Evolutionary conservation across 2,888 invertebrate species (phyloP).

Genomic region (Drosophila quasianomalipes): DNA sequence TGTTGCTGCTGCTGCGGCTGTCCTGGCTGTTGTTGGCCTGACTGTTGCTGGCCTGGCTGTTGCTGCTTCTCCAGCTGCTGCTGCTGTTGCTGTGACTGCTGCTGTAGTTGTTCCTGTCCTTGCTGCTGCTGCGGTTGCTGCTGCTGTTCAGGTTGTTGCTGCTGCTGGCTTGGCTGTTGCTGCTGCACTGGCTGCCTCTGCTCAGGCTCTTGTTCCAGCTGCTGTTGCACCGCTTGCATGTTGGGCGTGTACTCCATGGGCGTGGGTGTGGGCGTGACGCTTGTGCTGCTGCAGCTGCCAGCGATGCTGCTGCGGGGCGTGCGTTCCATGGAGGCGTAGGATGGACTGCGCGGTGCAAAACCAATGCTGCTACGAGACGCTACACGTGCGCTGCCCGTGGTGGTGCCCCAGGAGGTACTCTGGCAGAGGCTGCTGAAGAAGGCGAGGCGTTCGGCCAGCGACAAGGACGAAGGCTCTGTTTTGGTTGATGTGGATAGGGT

Average conservation of each 20-base stretch:
- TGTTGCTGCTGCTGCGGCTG: neutral
- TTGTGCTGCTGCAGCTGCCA: constrained; percentile 70
- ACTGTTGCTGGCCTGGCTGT: neutral
- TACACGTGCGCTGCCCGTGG: constrained; percentile 24
- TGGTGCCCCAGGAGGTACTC: constrained; percentile 19
- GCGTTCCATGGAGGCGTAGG: constrained; percentile 69
- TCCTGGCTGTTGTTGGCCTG: neutral
- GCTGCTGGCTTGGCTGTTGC: neutral
- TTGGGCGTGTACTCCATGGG: constrained; percentile 67
- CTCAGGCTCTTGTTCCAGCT: neutral
- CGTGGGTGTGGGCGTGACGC: constrained; percentile 80
- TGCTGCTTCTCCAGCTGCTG: neutral
- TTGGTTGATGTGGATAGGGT: constrained; percentile 2
- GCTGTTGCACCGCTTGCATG: constrained; percentile 14
- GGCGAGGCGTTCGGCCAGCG: constrained; percentile 83
- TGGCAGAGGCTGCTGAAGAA: constrained; percentile 84
- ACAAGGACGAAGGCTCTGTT: constrained; percentile 84
- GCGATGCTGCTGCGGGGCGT: constrained; percentile 75
- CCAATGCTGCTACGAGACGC: constrained; percentile 64
- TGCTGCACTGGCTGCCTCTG: neutral
- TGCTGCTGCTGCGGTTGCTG: neutral
- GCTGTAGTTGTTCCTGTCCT: neutral
- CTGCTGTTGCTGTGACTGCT: neutral
- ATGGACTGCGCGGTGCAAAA: constrained; percentile 57
- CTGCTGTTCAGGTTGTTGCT: neutral